Conservation (phyloP, 2,888 invertebrate species). For the Drosophila hamatofila region DNA sequence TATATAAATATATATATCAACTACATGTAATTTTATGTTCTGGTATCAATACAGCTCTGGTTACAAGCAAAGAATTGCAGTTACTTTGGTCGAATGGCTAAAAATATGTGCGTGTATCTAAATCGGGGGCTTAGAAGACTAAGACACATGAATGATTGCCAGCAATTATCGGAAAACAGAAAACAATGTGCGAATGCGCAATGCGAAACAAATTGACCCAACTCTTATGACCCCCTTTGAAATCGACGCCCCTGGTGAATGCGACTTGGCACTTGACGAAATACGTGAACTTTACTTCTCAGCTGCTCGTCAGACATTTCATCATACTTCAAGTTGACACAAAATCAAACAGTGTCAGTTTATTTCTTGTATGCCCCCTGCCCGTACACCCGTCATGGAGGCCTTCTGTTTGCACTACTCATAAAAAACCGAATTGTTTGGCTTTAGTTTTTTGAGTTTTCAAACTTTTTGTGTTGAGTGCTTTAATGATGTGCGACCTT, state of each 20-base stretch:
- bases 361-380: conserved; percentile 19
- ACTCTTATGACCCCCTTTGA: conserved; percentile 1
- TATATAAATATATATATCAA: no score
- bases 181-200: conserved; percentile 22
- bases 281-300: conserved; percentile 41
- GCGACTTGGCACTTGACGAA: conserved; percentile 33
- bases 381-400: neutral
- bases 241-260: neutral
- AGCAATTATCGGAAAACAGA: neutral
- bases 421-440: conserved; percentile 32
- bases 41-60: no score
- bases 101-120: conserved; percentile 24
- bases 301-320: conserved; percentile 59
- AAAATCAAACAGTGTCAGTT: conserved; percentile 66
- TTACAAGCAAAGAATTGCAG: conserved; percentile 27
- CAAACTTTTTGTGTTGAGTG: conserved; percentile 40
- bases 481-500: conserved; percentile 63
- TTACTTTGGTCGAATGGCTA: conserved; percentile 33
- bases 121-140: conserved; percentile 10
- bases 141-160: conserved; percentile 22
- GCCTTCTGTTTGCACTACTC: conserved; percentile 66
- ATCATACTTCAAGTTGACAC: conserved; percentile 68
- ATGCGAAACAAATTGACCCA: conserved; percentile 43
- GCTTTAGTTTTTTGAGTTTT: conserved; percentile 37
- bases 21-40: no score